Conservation (phyloP, 2,888 invertebrate genomes). For the Synergus laeviventris region DNA sequence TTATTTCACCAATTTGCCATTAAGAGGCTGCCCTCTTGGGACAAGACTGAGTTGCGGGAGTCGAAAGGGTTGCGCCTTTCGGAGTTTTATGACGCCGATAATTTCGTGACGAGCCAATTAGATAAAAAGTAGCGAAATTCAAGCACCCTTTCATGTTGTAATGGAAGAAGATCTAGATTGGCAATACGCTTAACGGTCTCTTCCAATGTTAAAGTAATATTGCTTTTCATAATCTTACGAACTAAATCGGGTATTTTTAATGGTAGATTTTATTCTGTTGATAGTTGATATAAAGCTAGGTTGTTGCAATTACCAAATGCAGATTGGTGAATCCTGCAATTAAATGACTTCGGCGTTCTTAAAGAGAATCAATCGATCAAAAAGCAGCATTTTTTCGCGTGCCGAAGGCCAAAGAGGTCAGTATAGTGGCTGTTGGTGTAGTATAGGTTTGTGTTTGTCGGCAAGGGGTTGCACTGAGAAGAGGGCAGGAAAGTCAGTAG, state of each 20-base stretch:
- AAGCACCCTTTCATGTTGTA: slow-evolving; percentile 3
- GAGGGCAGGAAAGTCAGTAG: slow-evolving; percentile 65
- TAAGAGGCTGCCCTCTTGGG: slow-evolving; percentile 67
- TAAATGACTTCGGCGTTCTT: slow-evolving; percentile 20
- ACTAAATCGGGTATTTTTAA: not conserved
- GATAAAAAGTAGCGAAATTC: slow-evolving; percentile 36
- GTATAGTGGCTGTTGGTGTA: slow-evolving; percentile 39
- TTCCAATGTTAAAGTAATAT: not conserved
- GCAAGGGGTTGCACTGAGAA: slow-evolving; percentile 45
- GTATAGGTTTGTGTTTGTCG: slow-evolving; percentile 40
- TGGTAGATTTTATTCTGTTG: not conserved
- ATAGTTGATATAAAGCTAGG: not conserved
- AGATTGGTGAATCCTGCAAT: slow-evolving; percentile 14
- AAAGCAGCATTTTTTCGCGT: slow-evolving; percentile 38
- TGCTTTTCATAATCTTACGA: not conserved
- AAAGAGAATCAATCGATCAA: slow-evolving; percentile 28
- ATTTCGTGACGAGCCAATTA: slow-evolving; percentile 47
- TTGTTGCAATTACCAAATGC: slow-evolving; percentile 16
- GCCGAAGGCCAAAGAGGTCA: slow-evolving; percentile 35
- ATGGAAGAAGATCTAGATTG: slow-evolving; percentile 16
- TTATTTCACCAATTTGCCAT: slow-evolving; percentile 76
- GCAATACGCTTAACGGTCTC: slow-evolving; percentile 3
- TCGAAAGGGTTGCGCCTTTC: slow-evolving; percentile 55
- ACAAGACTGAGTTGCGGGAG: slow-evolving; percentile 46
- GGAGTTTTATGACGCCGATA: slow-evolving; percentile 54